A percentile compares a stretch with the other conserved stretches of the same genome.
Conservation (phyloP, 2,888 invertebrate species). For the Lasioglossum figueresi region DNA sequence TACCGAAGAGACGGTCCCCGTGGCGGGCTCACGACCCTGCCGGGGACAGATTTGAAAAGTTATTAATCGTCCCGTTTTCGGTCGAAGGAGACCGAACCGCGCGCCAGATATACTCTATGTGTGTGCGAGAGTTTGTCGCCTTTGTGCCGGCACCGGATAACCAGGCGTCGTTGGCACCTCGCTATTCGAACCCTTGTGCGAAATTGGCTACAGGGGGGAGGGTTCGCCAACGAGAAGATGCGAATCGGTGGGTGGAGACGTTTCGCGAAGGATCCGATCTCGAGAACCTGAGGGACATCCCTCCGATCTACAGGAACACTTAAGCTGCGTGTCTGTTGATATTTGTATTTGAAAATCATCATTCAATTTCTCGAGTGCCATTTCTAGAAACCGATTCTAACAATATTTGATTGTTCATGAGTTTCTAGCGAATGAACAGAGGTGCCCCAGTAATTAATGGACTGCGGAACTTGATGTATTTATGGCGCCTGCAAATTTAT, state of each 20-base stretch:
- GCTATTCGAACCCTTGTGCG: constrained; percentile 48
- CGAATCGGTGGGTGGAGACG: constrained; percentile 63
- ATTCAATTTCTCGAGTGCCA: no score
- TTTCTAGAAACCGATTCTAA: no score
- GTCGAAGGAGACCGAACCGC: constrained; percentile 55
- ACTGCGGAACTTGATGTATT: not conserved
- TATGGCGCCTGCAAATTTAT: no score
- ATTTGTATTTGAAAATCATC: no score
- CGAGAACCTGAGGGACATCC: no score
- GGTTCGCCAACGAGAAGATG: constrained; percentile 61
- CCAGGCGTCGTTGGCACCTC: constrained; percentile 61
- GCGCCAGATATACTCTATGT: not conserved
- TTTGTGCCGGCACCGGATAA: constrained; percentile 54
- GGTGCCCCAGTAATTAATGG: no score
- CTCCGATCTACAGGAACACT: no score
- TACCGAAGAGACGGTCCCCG: constrained; percentile 72
- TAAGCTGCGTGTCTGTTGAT: no score
- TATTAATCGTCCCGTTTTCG: constrained; percentile 82
- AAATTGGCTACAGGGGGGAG: constrained; percentile 47
- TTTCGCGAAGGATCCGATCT: not conserved
- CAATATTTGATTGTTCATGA: no score
- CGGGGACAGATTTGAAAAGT: constrained; percentile 82
- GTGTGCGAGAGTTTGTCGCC: constrained; percentile 17
- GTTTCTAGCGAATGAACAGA: no score
- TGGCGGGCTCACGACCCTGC: constrained; percentile 71